Conservation (phyloP, 2,888 invertebrate species). For the Strigamia maritima region DNA sequence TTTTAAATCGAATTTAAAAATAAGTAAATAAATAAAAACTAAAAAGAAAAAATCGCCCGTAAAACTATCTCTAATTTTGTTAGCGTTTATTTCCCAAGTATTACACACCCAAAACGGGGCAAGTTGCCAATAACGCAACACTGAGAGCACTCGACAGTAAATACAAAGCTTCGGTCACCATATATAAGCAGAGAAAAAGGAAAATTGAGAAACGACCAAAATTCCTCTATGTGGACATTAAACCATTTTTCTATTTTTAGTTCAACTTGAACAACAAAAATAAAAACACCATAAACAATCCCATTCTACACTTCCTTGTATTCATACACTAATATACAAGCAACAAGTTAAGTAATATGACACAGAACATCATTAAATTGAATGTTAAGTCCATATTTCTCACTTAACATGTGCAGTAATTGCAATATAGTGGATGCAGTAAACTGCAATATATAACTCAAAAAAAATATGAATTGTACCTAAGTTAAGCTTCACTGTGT, state of each 20-base stretch:
- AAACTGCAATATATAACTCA: too few species aligned
- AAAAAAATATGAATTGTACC: too few species aligned
- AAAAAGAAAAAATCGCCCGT: not conserved
- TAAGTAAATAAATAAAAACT: not conserved
- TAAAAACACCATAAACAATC: not conserved
- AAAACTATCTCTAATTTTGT: slow-evolving; percentile 13
- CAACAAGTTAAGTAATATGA: too few species aligned
- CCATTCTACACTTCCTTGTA: not conserved
- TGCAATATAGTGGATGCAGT: too few species aligned
- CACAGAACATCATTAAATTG: too few species aligned
- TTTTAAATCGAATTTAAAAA: not conserved
- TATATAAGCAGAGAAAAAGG: not conserved
- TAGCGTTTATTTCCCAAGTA: slow-evolving; percentile 12
- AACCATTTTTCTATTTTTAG: not conserved
- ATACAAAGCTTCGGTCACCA: slow-evolving; percentile 11
- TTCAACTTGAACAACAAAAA: not conserved
- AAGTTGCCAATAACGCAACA: slow-evolving; percentile 2
- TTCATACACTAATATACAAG: too few species aligned
- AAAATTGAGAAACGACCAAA: not conserved
- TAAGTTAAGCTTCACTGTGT: too few species aligned
- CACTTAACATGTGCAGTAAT: too few species aligned
- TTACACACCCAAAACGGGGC: not conserved
- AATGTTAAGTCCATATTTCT: too few species aligned
- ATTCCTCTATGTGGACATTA: slow-evolving; percentile 5
- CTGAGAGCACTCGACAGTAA: slow-evolving; percentile 5